Conservation (phyloP, 2,888 invertebrate genomes). For the Julus scanicus region DNA sequence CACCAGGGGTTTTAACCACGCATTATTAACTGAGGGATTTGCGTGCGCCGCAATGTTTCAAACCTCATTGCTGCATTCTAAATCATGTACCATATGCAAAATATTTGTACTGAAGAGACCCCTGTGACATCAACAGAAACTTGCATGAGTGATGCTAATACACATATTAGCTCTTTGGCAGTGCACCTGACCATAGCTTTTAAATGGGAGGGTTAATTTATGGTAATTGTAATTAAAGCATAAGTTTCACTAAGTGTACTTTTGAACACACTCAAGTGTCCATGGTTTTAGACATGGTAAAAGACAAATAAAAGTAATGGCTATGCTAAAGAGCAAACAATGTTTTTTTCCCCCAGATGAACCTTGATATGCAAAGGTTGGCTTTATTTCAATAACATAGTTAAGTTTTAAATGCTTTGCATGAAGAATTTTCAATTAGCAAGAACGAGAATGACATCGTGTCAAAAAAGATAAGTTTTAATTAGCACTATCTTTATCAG, state of each 20-base stretch:
- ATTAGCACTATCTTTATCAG: no score
- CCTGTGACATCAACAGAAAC: neutral
- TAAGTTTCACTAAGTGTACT: neutral
- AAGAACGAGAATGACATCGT: no score
- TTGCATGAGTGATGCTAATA: neutral
- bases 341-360: neutral
- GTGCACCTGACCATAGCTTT: neutral
- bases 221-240: neutral
- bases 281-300: neutral
- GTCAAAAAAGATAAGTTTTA: no score
- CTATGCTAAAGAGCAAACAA: neutral
- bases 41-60: neutral
- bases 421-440: no score
- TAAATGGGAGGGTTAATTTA: neutral
- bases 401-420: no score
- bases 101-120: neutral
- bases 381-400: no score
- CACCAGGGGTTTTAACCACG: neutral
- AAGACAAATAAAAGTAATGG: neutral
- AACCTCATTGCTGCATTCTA: neutral
- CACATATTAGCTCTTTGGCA: neutral
- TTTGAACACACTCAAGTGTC: neutral
- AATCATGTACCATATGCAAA: neutral
- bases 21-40: neutral
- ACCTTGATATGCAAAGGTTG: no score